These are phyloP conservation scores for Germaria angustata DNA, from an alignment of 2,888 invertebrate genomes.

Conservation along the genomic window DNA sequence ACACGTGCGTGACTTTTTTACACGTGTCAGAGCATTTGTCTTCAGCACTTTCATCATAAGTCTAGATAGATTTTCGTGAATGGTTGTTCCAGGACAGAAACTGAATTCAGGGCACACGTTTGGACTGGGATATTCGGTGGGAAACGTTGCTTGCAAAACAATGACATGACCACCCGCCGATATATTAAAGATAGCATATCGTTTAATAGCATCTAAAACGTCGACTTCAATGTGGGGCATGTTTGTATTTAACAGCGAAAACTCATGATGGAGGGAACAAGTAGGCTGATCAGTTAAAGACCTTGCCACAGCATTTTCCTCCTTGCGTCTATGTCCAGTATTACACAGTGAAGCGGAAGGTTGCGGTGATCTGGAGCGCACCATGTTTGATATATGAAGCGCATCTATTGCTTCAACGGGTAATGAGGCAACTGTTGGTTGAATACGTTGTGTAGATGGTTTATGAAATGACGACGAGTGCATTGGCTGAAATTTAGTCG, in stretches of 20 bases:
- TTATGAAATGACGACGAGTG: constrained; percentile 68
- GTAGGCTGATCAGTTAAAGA: constrained; percentile 78
- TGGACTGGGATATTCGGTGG: constrained; percentile 86
- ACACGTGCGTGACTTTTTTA: constrained; percentile 91
- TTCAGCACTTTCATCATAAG: constrained; percentile 90
- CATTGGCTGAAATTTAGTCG: constrained; percentile 71
- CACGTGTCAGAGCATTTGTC: constrained; percentile 89
- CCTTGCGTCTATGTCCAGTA: constrained; percentile 62
- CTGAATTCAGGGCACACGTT: constrained; percentile 85
- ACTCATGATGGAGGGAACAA: constrained; percentile 85
- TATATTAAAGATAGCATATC: constrained; percentile 81
- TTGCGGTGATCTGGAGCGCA: constrained; percentile 79
- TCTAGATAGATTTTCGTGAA: constrained; percentile 86
- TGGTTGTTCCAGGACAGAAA: constrained; percentile 84
- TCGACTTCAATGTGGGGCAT: constrained; percentile 86
- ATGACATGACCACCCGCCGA: constrained; percentile 79
- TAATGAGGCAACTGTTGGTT: constrained; percentile 69
- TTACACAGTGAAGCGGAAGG: constrained; percentile 49
- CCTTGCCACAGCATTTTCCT: constrained; percentile 76
- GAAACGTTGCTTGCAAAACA: constrained; percentile 85
- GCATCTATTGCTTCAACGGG: constrained; percentile 71
- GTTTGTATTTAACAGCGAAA: constrained; percentile 87
- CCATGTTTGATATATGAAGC: constrained; percentile 67
- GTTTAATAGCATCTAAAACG: constrained; percentile 81
- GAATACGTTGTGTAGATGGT: constrained; percentile 70